Evolutionary conservation across 1,140 invertebrate genomes (phyloP).

Genomic region (Steinernema feltiae): DNA sequence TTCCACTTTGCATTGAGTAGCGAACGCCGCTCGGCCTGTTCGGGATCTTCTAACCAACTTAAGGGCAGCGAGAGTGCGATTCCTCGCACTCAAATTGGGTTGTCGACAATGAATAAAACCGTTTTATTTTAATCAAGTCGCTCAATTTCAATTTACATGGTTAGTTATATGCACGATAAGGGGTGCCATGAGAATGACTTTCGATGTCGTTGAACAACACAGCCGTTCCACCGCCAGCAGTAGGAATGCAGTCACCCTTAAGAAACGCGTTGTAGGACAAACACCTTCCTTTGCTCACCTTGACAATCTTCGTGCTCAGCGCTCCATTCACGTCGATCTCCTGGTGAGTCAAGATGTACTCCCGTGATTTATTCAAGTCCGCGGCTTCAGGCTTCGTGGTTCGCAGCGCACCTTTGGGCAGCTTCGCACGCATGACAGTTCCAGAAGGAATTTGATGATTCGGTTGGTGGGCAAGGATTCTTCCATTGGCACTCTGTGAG

Average conservation of each 20-base stretch:
- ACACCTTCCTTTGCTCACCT: slow-evolving; percentile 63
- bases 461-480: neutral
- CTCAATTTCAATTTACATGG: too few species aligned
- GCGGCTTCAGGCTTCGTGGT: slow-evolving; percentile 69
- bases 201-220: slow-evolving; percentile 93
- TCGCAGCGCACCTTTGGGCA: slow-evolving; percentile 75
- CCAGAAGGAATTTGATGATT: slow-evolving; percentile 63
- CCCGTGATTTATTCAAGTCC: slow-evolving; percentile 72
- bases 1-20: too few species aligned
- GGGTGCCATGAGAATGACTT: neutral
- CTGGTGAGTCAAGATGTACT: slow-evolving; percentile 85
- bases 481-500: slow-evolving; percentile 9
- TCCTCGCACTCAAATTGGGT: too few species aligned
- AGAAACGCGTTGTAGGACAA: slow-evolving; percentile 24
- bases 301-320: slow-evolving; percentile 83
- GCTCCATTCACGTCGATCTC: slow-evolving; percentile 82
- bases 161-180: neutral
- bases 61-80: too few species aligned
- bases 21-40: too few species aligned
- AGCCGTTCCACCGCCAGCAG: slow-evolving; percentile 82
- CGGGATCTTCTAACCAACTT: too few species aligned
- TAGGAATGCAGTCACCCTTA: slow-evolving; percentile 80
- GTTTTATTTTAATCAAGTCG: too few species aligned
- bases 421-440: slow-evolving; percentile 79
- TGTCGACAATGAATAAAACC: too few species aligned